These are phyloP conservation scores for Athalia cordata DNA, from an alignment of 2,888 invertebrate species.

Conservation along the genomic window DNA sequence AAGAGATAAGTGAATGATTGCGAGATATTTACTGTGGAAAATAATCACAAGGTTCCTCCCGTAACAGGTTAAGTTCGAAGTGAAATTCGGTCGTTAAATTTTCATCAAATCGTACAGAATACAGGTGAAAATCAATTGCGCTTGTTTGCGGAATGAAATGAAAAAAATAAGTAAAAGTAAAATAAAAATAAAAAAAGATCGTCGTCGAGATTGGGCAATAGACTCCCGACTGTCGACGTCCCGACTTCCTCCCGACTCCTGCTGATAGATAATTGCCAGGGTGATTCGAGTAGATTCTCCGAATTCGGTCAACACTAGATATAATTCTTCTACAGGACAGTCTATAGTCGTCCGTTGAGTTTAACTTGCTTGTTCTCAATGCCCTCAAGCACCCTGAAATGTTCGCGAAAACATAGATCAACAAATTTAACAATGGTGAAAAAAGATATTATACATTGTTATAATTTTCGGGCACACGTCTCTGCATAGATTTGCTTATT, in stretches of 20 bases:
- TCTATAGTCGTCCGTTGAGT: slow-evolving; percentile 1
- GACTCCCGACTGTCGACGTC: slow-evolving; percentile 25
- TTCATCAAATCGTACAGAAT: neutral
- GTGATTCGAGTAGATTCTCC: slow-evolving; percentile 26
- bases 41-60: slow-evolving; percentile 8
- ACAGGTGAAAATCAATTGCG: neutral
- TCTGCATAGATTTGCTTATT: too few relatives aligned
- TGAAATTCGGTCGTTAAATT: neutral
- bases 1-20: slow-evolving; percentile 43
- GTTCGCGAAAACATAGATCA: too few relatives aligned
- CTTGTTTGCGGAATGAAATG: neutral
- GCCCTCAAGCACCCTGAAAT: too few relatives aligned
- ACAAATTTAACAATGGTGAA: too few relatives aligned
- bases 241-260: slow-evolving; percentile 2
- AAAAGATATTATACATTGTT: too few relatives aligned
- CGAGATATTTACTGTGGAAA: slow-evolving; percentile 39
- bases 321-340: neutral
- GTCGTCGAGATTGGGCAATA: slow-evolving; percentile 20
- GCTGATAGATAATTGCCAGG: slow-evolving; percentile 38
- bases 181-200: slow-evolving; percentile 14
- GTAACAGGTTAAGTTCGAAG: neutral
- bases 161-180: neutral
- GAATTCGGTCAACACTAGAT: slow-evolving; percentile 11
- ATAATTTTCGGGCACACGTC: too few relatives aligned
- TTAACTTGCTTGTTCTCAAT: neutral